Evolutionary conservation across 1,140 invertebrate genomes (phyloP).

Genomic region (Musca vetustissima): DNA sequence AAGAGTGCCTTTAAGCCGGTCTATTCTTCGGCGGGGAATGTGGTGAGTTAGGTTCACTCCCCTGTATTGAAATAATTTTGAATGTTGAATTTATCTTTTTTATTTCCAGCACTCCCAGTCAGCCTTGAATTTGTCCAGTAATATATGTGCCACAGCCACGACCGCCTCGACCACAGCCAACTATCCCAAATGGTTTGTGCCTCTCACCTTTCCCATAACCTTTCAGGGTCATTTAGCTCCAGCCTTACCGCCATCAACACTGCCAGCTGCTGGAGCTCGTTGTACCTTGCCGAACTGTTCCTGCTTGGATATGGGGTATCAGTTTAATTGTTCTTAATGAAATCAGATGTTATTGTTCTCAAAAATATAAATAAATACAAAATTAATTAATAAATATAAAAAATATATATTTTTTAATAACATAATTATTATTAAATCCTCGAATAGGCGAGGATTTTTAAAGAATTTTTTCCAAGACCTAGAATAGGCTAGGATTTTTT

Average conservation of each 20-base stretch:
- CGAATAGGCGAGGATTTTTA: too few relatives aligned
- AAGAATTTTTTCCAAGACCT: too few relatives aligned
- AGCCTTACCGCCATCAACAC: slow-evolving; percentile 47
- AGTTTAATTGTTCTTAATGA: slow-evolving; percentile 37
- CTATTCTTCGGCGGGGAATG: not conserved
- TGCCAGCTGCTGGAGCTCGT: slow-evolving; percentile 49
- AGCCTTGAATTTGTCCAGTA: slow-evolving; percentile 1
- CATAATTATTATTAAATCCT: too few relatives aligned
- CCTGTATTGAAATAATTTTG: not conserved
- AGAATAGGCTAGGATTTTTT: too few relatives aligned
- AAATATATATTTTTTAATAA: too few relatives aligned
- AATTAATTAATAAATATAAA: not conserved
- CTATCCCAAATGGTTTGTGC: slow-evolving; percentile 55
- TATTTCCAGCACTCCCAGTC: not conserved
- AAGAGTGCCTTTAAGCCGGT: slow-evolving; percentile 48
- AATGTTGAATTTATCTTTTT: not conserved
- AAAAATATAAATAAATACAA: not conserved
- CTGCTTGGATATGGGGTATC: slow-evolving; percentile 48
- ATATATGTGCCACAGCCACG: slow-evolving; percentile 1
- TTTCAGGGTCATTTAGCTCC: slow-evolving; percentile 52
- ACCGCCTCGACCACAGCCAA: slow-evolving; percentile 36
- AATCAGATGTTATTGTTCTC: not conserved
- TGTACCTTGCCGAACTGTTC: slow-evolving; percentile 54
- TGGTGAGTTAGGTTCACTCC: too few relatives aligned
- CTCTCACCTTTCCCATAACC: slow-evolving; percentile 52